These are phyloP conservation scores for Drosophila kikkawai DNA, from an alignment of 1,140 invertebrate species.

Conservation along the genomic window DNA sequence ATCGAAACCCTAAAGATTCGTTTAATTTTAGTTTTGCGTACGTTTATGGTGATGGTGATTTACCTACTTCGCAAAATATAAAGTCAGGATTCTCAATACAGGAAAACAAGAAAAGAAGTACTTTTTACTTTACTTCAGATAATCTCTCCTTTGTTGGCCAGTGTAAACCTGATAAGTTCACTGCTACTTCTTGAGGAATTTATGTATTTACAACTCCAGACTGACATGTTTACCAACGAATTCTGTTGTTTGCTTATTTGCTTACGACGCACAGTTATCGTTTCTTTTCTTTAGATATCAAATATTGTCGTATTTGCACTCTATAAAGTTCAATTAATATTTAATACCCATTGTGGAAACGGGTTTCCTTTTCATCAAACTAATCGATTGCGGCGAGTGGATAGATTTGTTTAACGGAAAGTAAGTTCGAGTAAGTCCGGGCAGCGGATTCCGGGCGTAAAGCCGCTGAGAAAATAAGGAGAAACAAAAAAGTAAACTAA, in stretches of 20 bases:
- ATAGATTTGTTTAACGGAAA: constrained; percentile 10
- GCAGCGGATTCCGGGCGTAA: constrained; percentile 10
- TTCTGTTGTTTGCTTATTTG: constrained; percentile 31
- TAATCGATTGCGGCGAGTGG: constrained; percentile 25
- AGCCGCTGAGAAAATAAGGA: constrained; percentile 26
- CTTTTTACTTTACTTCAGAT: background rate
- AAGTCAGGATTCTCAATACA: background rate
- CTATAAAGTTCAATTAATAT: constrained; percentile 41
- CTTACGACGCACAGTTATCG: constrained; percentile 15
- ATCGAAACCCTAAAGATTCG: background rate
- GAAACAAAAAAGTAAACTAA: constrained; percentile 4
- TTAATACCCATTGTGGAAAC: constrained; percentile 33
- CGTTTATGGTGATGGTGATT: background rate
- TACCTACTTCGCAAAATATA: background rate
- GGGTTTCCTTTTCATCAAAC: constrained; percentile 35
- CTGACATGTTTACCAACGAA: constrained; percentile 13
- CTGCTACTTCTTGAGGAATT: constrained; percentile 5
- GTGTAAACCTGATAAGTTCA: constrained; percentile 9
- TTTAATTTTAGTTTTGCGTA: background rate
- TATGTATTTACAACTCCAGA: constrained; percentile 17
- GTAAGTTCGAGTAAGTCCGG: constrained; percentile 4
- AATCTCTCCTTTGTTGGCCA: background rate
- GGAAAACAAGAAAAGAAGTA: background rate
- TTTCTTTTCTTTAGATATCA: constrained; percentile 3
- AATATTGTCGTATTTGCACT: constrained; percentile 39